These are phyloP conservation scores for Microtus montanus DNA, from an alignment of 2,113 vertebrate genomes.

Conservation along the genomic window DNA sequence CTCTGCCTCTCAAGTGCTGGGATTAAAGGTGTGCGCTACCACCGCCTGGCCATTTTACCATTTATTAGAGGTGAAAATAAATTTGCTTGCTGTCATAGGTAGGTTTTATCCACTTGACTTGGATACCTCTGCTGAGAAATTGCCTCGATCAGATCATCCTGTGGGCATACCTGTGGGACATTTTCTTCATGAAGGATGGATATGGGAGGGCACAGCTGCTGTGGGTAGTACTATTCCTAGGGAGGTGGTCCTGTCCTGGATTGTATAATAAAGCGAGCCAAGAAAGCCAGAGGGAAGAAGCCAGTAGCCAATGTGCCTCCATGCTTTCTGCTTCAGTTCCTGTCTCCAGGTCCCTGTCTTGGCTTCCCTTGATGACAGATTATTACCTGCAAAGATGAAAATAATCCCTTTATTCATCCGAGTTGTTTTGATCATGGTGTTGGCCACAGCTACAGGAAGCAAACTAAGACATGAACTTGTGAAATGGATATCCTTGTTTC, in stretches of 20 bases:
- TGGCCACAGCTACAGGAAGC: not conserved
- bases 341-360: not conserved
- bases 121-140: not conserved
- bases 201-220: not conserved
- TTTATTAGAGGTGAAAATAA: not conserved
- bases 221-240: not conserved
- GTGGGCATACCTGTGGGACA: not conserved
- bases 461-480: not conserved
- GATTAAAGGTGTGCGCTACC: too few relatives aligned
- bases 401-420: not conserved
- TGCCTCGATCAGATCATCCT: not conserved
- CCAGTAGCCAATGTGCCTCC: not conserved
- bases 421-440: not conserved
- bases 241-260: not conserved
- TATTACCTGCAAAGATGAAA: not conserved
- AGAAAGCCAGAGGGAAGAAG: not conserved
- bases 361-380: not conserved
- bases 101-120: not conserved
- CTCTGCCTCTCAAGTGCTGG: too few relatives aligned
- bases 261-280: too few relatives aligned
- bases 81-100: not conserved
- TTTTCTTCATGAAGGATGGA: not conserved
- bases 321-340: not conserved
- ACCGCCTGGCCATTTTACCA: not conserved
- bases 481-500: not conserved